Evolutionary conservation across 2,888 invertebrate genomes (phyloP), one percentile per base, ranked within the genome.

Genomic region (Hetaerina titia): DNA sequence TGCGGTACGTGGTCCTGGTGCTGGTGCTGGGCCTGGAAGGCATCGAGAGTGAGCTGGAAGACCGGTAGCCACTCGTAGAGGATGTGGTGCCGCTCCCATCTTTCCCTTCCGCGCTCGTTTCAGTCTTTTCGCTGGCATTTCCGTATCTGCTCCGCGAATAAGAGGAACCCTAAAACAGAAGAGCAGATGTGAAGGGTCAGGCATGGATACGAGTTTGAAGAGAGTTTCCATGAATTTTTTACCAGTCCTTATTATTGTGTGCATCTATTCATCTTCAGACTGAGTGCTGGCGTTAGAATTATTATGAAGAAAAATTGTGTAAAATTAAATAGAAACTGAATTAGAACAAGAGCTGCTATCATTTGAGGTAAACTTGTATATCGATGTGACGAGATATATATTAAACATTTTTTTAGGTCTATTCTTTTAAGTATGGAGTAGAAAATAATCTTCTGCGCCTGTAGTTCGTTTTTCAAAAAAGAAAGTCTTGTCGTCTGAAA

Each of bases 61-160:
- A 45, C 13, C 64, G 64, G 92, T n/a, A 25, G n/a, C 92, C 69
- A 69, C 64, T 69, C 56, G 92, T 92, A 19, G 90, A 45, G 45
- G 81, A 81, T 9, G 81, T 31, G 5, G 81, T 31, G 81, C 81
- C 31, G 81, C 81, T 31, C 4, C 81, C n/a, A 74, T 81, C 81
- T 81, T 81, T 81, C 4, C 81, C 31, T 8, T 19, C n/a, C 69
- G 45, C 92, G 13, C 17, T 45, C n/a, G n/a, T 69, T 13, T 92
- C 92, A 22, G 56, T 45, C 69, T 92, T 92, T 57, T 92, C 92
- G 92, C 64, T 92, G 64, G 92, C 69, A 22, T 56, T 56, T 2
- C 92, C 92, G 31, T 92, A 92, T 15, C 92, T 64, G 69, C 92
- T 92, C 31, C 92, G 92, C 22, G 92, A 92, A n/a, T 45, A 45